Percentiles rank a stretch among this genome's conserved stretches.
Conservation (phyloP, 2,888 invertebrate genomes). For the Chymomyza fuscimana region DNA sequence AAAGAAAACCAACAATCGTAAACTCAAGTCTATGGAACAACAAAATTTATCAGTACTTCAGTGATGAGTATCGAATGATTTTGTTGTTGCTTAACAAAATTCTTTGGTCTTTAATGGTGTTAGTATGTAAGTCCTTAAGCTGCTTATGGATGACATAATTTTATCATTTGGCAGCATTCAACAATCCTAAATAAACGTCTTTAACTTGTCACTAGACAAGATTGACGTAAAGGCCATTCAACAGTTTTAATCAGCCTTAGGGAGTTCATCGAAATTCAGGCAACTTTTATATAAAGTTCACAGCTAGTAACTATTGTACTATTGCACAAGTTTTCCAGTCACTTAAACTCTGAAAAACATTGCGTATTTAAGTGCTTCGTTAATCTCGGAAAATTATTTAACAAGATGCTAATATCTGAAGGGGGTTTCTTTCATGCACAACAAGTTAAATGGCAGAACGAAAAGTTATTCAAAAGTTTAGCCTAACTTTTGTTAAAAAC, state of each 20-base stretch:
- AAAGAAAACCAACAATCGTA: conserved; percentile 2
- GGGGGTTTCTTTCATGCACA: background rate
- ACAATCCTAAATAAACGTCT: background rate
- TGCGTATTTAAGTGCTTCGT: background rate
- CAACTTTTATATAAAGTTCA: background rate
- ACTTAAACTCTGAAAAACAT: background rate
- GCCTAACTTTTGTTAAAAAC: background rate
- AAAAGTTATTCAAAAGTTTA: too few relatives aligned
- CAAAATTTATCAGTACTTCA: background rate
- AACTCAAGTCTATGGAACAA: background rate
- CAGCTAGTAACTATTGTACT: background rate
- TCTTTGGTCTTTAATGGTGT: background rate
- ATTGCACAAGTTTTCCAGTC: background rate
- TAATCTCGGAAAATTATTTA: background rate
- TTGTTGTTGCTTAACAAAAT: background rate
- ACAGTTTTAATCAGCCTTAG: background rate
- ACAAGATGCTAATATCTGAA: background rate
- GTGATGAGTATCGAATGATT: background rate
- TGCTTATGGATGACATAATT: background rate
- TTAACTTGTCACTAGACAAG: background rate
- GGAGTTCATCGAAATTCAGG: background rate
- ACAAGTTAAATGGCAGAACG: background rate
- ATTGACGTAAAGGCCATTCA: background rate
- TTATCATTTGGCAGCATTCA: background rate
- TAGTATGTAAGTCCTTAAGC: background rate